These are phyloP conservation scores for Leucopternis melanops DNA, from an alignment of 2,113 vertebrate species.

Conservation along the genomic window DNA sequence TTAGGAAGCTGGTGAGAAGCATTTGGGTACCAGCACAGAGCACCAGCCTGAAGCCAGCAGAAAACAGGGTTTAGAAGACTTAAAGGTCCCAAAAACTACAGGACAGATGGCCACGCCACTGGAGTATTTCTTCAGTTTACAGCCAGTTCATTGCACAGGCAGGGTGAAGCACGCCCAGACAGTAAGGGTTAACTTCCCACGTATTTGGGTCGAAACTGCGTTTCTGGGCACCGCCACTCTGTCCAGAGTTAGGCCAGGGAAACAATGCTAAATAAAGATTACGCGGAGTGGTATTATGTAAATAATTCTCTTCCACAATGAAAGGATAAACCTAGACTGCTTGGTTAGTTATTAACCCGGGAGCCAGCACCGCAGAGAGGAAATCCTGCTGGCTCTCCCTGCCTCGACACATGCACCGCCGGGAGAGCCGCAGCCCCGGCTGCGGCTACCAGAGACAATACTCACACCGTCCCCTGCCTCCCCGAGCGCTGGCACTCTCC, in stretches of 20 bases:
- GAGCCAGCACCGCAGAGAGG: slow-evolving; percentile 9
- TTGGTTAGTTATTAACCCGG: slow-evolving; percentile 37
- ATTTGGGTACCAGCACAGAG: neutral
- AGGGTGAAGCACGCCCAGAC: neutral
- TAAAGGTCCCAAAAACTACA: neutral
- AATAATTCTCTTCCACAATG: slow-evolving; percentile 55
- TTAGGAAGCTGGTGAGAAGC: neutral
- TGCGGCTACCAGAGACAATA: neutral
- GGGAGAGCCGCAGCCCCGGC: neutral
- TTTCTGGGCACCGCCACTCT: neutral
- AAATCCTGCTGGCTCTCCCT: slow-evolving; percentile 50
- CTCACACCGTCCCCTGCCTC: neutral
- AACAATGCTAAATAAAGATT: slow-evolving; percentile 58
- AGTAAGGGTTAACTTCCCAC: slow-evolving; percentile 3
- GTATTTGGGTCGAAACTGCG: neutral
- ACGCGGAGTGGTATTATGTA: slow-evolving; percentile 17
- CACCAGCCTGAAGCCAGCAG: neutral
- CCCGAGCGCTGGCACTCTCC: neutral
- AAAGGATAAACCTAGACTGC: slow-evolving; percentile 42
- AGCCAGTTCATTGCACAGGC: neutral
- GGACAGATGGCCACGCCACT: accelerated
- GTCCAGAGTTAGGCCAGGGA: neutral
- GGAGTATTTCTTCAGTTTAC: neutral
- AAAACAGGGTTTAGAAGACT: neutral
- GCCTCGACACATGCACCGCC: neutral